phyloP scores from a whole-genome alignment of 2,888 invertebrate genomes.

The Chalcosyrphus nemorum region DNA sequence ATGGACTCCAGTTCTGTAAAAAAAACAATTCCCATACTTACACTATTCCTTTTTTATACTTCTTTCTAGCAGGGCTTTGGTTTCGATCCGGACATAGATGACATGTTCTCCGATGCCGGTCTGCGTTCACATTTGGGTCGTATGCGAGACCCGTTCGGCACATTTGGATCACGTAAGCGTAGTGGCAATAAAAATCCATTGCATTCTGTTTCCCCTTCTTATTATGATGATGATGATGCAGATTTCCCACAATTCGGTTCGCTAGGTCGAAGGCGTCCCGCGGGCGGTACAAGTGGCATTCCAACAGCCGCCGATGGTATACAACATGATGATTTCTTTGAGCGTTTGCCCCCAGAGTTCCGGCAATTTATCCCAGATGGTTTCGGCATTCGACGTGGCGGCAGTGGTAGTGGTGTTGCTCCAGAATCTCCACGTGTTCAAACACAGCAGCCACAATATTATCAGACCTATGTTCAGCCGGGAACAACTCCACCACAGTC shows the following conservation, averaged over 20 bases:
- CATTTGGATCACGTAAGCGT: conserved; percentile 81
- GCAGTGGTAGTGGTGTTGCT: conserved; percentile 47
- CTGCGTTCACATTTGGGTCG: conserved; percentile 80
- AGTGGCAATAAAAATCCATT: conserved; percentile 78
- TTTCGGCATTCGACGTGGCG: conserved; percentile 78
- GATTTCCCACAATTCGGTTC: conserved; percentile 81
- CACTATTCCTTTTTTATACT: conserved; percentile 22
- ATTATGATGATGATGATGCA: conserved; percentile 78
- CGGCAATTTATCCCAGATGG: conserved; percentile 81
- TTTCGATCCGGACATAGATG: conserved; percentile 80
- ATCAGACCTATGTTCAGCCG: conserved; percentile 74
- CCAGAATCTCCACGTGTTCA: conserved; percentile 74
- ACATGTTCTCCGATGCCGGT: conserved; percentile 79
- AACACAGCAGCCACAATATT: conserved; percentile 68
- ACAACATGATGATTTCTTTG: conserved; percentile 78
- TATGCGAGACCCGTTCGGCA: conserved; percentile 80
- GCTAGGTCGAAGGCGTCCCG: conserved; percentile 77
- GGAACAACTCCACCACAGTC: conserved; percentile 69
- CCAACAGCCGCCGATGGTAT: conserved; percentile 72
- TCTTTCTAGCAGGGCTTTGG: conserved; percentile 80
- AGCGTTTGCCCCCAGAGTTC: conserved; percentile 81
- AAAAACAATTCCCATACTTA: background rate
- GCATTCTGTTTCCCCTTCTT: conserved; percentile 77
- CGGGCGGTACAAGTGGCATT: conserved; percentile 30
- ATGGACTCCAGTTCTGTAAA: background rate